Percentiles rank a stretch among this genome's conserved stretches.
phyloP scores from a whole-genome alignment of 2,888 invertebrate genomes.

The Acanthosepion lycidas region DNA sequence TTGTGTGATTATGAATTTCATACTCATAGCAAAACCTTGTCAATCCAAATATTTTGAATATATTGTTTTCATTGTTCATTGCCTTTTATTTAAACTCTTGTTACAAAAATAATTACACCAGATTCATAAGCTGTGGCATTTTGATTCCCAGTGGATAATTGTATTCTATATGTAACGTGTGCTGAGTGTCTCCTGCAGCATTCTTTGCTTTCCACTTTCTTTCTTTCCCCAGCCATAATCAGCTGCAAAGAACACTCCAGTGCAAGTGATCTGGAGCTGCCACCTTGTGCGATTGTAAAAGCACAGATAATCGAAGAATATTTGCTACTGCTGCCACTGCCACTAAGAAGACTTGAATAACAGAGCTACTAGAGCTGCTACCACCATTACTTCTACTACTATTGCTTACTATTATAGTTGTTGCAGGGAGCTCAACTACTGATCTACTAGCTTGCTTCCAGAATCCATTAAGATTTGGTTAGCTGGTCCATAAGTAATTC shows the following conservation, averaged over 20 bases:
- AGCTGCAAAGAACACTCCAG: slow-evolving; percentile 33
- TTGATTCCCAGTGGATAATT: not conserved
- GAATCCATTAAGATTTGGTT: slow-evolving; percentile 6
- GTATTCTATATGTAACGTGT: not conserved
- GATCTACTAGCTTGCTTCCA: slow-evolving; percentile 11
- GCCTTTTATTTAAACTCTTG: not conserved
- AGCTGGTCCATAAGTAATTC: slow-evolving; percentile 21
- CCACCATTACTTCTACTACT: not conserved
- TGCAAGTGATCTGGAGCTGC: not conserved
- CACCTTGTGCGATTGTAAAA: not conserved
- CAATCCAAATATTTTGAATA: not conserved
- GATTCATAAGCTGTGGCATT: not conserved
- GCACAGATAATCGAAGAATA: slow-evolving; percentile 33
- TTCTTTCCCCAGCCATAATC: not conserved
- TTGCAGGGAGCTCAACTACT: not conserved
- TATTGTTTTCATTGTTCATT: not conserved
- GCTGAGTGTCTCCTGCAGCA: not conserved
- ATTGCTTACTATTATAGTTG: not conserved
- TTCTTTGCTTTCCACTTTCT: not conserved
- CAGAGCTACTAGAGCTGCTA: not conserved
- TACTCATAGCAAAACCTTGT: too few relatives aligned
- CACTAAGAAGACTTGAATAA: not conserved
- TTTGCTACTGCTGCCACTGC: not conserved
- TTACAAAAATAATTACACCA: not conserved
- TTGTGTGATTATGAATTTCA: too few relatives aligned